These are phyloP conservation scores for Tachycineta bicolor DNA, from an alignment of 2,113 vertebrate genomes.

Conservation along the genomic window DNA sequence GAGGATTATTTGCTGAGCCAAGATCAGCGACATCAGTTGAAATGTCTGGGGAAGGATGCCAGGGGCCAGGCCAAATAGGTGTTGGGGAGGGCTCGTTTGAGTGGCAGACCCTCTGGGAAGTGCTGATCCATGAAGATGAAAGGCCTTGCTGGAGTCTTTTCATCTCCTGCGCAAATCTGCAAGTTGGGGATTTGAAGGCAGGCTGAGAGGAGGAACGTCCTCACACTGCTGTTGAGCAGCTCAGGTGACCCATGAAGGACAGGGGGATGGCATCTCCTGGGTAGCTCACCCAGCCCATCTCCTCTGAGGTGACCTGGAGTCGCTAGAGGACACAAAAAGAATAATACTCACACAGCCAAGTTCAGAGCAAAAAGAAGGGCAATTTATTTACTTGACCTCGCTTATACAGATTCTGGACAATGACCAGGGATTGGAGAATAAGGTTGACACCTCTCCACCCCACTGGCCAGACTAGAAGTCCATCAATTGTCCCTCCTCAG, in stretches of 20 bases:
- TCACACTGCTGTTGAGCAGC: not conserved
- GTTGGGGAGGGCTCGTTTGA: not conserved
- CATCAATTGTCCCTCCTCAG: no score
- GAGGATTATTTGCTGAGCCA: constrained; percentile 41
- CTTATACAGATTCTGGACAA: no score
- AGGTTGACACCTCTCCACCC: no score
- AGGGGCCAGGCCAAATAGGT: not conserved
- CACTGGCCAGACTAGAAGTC: no score
- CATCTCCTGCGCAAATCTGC: not conserved
- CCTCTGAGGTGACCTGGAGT: not conserved
- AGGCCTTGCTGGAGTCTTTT: not conserved
- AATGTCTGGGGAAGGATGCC: not conserved
- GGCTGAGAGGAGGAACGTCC: not conserved
- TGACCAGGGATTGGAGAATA: no score
- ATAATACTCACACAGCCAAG: no score
- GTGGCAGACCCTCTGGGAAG: constrained; percentile 9
- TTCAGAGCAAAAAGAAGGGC: no score
- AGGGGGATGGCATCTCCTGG: not conserved
- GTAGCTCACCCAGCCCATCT: not conserved
- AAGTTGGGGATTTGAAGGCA: not conserved
- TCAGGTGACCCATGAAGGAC: not conserved
- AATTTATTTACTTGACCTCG: no score
- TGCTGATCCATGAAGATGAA: constrained; percentile 19
- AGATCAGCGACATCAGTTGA: constrained; percentile 35
- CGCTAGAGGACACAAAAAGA: no score